A percentile compares a stretch with the other conserved stretches of the same genome.
These are phyloP conservation scores for Hymenochirus boettgeri DNA, from an alignment of 2,113 vertebrate species.

Conservation along the genomic window DNA sequence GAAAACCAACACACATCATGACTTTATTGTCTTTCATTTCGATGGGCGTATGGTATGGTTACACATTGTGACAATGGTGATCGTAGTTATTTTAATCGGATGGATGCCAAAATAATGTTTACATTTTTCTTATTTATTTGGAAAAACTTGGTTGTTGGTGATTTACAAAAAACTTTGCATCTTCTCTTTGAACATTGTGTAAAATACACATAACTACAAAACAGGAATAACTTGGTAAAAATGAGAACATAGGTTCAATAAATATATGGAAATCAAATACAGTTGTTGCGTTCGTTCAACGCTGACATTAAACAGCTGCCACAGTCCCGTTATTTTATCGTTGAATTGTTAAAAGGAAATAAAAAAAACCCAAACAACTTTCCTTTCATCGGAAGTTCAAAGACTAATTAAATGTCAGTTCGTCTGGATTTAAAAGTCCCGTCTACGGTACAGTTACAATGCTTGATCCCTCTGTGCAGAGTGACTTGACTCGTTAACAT, in stretches of 20 bases:
- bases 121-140: constrained; percentile 8
- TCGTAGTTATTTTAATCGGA: neutral
- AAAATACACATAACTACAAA: constrained; percentile 22
- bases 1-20: constrained; percentile 12
- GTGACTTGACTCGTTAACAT: too few species aligned
- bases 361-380: constrained; percentile 9
- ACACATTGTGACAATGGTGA: constrained; percentile 13
- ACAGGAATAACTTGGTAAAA: constrained; percentile 4
- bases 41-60: constrained; percentile 7
- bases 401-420: constrained; percentile 6
- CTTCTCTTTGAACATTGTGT: constrained; percentile 7
- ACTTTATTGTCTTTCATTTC: neutral
- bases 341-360: constrained; percentile 13
- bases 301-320: constrained; percentile 26
- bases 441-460: constrained; percentile 6
- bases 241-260: constrained; percentile 10
- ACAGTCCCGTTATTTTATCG: neutral
- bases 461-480: neutral
- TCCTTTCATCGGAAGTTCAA: neutral
- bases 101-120: too few species aligned
- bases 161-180: neutral
- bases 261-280: constrained; percentile 14
- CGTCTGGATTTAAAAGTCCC: constrained; percentile 1
- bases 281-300: constrained; percentile 8
- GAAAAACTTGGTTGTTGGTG: neutral